phyloP scores from a whole-genome alignment of 2,797 vertebrate genomes.

The Nannoperca australis region DNA sequence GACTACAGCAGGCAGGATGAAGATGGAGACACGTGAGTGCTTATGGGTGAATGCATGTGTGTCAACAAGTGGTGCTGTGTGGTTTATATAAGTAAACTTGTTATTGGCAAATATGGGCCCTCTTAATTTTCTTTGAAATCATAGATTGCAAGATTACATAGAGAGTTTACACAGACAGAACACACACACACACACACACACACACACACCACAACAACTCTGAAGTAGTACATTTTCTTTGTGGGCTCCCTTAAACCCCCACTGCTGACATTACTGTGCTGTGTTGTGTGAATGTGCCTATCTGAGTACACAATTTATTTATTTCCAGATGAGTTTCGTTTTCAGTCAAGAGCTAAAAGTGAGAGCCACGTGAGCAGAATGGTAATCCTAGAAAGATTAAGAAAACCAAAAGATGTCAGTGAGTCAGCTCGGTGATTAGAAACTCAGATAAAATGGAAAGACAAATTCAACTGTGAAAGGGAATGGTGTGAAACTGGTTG shows the following conservation, averaged over 20 bases:
- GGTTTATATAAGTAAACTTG: neutral
- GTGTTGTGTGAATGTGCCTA: conserved; percentile 9
- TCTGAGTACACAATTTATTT: conserved; percentile 1
- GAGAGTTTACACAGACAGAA: neutral
- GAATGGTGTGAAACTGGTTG: conserved; percentile 23
- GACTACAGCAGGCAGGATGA: conserved; percentile 89
- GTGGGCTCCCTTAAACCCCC: neutral
- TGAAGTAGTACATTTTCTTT: neutral
- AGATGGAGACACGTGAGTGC: conserved; percentile 90
- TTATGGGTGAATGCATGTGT: neutral
- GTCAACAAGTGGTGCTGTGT: neutral
- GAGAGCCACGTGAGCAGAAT: conserved; percentile 31
- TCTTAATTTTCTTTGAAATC: neutral
- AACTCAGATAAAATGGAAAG: conserved; percentile 29
- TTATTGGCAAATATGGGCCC: neutral
- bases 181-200: neutral
- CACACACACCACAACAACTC: neutral
- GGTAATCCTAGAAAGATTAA: conserved; percentile 38
- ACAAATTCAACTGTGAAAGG: conserved; percentile 9
- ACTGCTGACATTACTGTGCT: neutral
- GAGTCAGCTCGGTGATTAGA: conserved; percentile 52
- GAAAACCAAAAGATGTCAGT: conserved; percentile 27
- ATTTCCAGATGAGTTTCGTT: conserved; percentile 46
- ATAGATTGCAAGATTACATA: neutral
- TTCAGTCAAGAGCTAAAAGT: conserved; percentile 35